phyloP scores from a whole-genome alignment of 2,113 vertebrate species.

The Leptobrachium ailaonicum region DNA sequence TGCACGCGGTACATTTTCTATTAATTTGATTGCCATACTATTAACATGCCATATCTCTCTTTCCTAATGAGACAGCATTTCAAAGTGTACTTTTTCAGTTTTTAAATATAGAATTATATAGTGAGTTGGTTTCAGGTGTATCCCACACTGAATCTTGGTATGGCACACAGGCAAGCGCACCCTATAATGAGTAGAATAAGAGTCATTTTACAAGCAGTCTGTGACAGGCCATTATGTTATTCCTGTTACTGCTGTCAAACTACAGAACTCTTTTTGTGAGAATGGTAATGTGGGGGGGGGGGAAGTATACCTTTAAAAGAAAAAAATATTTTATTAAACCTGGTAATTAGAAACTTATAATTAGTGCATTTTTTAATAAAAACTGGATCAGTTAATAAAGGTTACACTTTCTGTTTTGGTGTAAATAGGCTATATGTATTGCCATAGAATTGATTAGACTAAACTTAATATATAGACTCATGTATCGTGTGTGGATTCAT shows the following conservation, averaged over 20 bases:
- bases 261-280: conserved; percentile 4
- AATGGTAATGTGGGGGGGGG: no score
- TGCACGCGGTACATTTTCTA: conserved; percentile 14
- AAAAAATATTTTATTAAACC: no score
- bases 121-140: conserved; percentile 14
- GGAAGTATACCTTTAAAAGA: no score
- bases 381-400: no score
- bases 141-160: conserved; percentile 4
- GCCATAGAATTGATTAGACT: no score
- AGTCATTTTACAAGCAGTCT: conserved; percentile 6
- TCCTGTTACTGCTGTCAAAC: conserved; percentile 7
- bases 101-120: conserved; percentile 5
- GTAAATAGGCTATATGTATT: no score
- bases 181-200: conserved; percentile 23
- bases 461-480: no score
- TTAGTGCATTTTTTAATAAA: no score
- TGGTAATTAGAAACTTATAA: no score
- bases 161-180: background rate
- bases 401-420: no score
- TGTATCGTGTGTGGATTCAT: no score
- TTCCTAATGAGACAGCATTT: conserved; percentile 32
- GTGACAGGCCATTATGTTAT: conserved; percentile 29
- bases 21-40: conserved; percentile 25
- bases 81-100: conserved; percentile 10
- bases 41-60: conserved; percentile 15